Evolutionary conservation across 2,797 vertebrate species (phyloP), one percentile per base, ranked within the genome.

Genomic region (Pogoniulus pusillus): DNA sequence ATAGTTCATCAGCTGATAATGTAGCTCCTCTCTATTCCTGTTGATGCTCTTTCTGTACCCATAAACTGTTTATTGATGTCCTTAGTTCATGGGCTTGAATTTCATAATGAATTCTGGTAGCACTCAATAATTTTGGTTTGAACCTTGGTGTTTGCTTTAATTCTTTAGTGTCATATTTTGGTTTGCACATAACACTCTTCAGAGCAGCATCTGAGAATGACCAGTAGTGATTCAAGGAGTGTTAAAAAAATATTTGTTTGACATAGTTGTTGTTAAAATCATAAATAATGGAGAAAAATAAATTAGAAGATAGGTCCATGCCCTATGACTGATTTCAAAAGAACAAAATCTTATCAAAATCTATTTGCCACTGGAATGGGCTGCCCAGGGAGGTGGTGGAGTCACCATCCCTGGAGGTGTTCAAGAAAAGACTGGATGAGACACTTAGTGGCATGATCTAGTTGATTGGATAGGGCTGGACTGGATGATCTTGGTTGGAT

Each of bases 81-180:
- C 78, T 88, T 95, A 69, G 63, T 94, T 91, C 93, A 89, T 70
- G 16, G 60, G 23, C 39, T 93, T 93, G 59, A 75, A 66, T 43
- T 41, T 87, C 75, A 73, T 85, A 91, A 78, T 91, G 16, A 94
- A 88, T 89, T 76, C 17, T 26, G 54, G 15, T 76, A 32, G 27
- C 60, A 30, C 54, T 64, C 49, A 66, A 85, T 80, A 84, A 90
- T 79, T 92, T 70, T 54, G 16, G 90, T 90, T 80, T 75, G 69
- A 87, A 66, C 1, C 12, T 81, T 35, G 45, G 7, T 32, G 68
- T 71, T 76, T 79, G 4, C 3, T 72, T 47, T 85, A 63, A 32
- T 85, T 83, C 30, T 85, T 72, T 82, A 7, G 4, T 74, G 5
- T 57, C 71, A 27, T 66, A 1, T 64, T 55, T 51, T 30, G 1